Evolutionary conservation across 2,888 invertebrate genomes (phyloP).

Genomic region (Mesoligia furuncula): DNA sequence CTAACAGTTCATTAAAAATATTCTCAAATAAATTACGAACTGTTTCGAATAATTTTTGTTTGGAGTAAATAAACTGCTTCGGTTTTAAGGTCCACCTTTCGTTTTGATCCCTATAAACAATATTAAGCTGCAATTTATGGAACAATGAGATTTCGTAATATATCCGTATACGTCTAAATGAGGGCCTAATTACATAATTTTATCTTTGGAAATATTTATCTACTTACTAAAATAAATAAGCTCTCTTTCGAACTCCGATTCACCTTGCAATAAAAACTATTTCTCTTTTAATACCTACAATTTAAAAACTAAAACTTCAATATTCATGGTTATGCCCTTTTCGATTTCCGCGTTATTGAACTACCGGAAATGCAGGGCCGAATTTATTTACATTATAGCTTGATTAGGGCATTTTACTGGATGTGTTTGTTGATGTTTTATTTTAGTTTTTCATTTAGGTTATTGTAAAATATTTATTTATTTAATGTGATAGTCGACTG

Average conservation of each 20-base stretch:
- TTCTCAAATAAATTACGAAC: not conserved
- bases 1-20: constrained; percentile 11
- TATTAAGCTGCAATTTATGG: not conserved
- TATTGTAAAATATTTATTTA: not conserved
- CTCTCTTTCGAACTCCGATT: not conserved
- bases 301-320: not conserved
- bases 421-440: not conserved
- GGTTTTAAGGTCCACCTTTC: too few relatives aligned
- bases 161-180: not conserved
- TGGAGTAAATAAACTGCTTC: not conserved
- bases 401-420: not conserved
- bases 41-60: not conserved
- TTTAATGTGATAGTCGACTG: not conserved
- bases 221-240: not conserved
- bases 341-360: not conserved
- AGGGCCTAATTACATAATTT: not conserved
- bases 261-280: not conserved
- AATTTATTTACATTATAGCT: constrained; percentile 5
- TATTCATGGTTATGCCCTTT: constrained; percentile 16
- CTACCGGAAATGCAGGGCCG: constrained; percentile 25
- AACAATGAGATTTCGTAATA: not conserved
- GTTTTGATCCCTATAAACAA: not conserved
- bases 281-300: not conserved
- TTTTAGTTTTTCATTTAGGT: not conserved
- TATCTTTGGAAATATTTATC: not conserved